phyloP scores from a whole-genome alignment of 2,113 vertebrate genomes.

The Hepsetus odoe region DNA sequence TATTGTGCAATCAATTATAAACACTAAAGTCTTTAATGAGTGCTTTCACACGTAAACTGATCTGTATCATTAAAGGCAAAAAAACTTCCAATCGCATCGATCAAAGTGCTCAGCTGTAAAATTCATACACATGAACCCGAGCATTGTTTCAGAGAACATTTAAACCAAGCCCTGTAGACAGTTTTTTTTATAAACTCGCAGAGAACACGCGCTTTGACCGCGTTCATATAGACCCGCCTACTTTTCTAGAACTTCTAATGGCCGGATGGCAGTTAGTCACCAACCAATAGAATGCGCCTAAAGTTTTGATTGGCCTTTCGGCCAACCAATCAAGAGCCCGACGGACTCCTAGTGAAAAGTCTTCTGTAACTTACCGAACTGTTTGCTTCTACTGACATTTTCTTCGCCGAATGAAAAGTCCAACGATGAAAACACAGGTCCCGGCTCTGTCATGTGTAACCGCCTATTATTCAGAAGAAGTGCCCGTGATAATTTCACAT shows the following conservation, averaged over 20 bases:
- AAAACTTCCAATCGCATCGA: no score
- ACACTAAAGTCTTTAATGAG: no score
- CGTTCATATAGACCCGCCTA: background rate
- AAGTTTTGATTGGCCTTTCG: background rate
- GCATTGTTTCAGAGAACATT: no score
- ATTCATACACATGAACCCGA: no score
- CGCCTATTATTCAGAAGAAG: background rate
- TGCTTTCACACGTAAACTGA: no score
- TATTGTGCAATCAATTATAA: no score
- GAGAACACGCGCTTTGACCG: background rate
- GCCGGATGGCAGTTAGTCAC: background rate
- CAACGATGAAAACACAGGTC: background rate
- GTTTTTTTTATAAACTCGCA: no score
- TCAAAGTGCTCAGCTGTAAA: no score
- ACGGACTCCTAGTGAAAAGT: background rate
- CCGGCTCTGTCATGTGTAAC: background rate
- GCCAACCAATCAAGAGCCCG: slow-evolving; percentile 19
- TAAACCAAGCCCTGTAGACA: no score
- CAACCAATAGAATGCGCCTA: background rate
- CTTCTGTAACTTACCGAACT: slow-evolving; percentile 45
- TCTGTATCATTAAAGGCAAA: no score
- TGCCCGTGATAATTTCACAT: background rate
- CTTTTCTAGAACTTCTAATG: background rate
- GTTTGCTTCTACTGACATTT: slow-evolving; percentile 38
- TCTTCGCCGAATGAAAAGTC: background rate